phyloP scores from a whole-genome alignment of 2,888 invertebrate genomes.

The Campoplex nolae region DNA sequence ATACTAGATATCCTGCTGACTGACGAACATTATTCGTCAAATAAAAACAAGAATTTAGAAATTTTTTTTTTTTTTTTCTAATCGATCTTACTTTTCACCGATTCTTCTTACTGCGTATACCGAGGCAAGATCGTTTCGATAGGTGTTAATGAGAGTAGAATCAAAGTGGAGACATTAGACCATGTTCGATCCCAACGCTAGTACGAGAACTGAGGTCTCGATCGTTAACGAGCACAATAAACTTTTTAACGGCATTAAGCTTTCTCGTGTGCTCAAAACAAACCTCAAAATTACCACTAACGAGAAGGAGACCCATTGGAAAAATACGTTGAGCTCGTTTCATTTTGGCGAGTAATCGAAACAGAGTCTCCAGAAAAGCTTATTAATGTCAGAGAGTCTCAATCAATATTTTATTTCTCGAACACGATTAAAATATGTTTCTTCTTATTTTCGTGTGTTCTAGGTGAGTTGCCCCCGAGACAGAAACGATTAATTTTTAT shows the following conservation, averaged over 20 bases:
- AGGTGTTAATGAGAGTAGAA: slow-evolving; percentile 70
- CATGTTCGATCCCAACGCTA: slow-evolving; percentile 3
- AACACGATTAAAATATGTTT: slow-evolving; percentile 16
- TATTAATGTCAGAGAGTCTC: neutral
- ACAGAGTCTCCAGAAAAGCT: neutral
- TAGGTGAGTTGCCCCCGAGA: slow-evolving; percentile 32
- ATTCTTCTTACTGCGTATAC: slow-evolving; percentile 28
- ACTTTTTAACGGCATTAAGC: slow-evolving; percentile 22
- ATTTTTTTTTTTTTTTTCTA: neutral
- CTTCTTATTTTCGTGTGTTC: slow-evolving; percentile 18
- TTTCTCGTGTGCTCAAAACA: neutral
- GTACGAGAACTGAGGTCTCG: slow-evolving; percentile 4
- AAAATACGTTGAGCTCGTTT: neutral
- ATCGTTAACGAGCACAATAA: slow-evolving; percentile 47
- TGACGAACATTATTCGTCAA: slow-evolving; percentile 6
- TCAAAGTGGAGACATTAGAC: slow-evolving; percentile 7
- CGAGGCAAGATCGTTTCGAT: slow-evolving; percentile 56
- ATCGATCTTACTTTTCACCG: neutral
- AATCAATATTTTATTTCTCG: slow-evolving; percentile 13
- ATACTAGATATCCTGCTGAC: slow-evolving; percentile 33
- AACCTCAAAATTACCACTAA: neutral
- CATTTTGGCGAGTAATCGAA: neutral
- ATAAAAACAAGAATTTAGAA: slow-evolving; percentile 4
- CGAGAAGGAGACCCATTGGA: neutral
- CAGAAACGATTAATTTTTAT: slow-evolving; percentile 59